A percentile compares a stretch with the other conserved stretches of the same genome.
These are phyloP conservation scores for Eremophila alpestris DNA, from an alignment of 2,797 vertebrate species.

Conservation along the genomic window DNA sequence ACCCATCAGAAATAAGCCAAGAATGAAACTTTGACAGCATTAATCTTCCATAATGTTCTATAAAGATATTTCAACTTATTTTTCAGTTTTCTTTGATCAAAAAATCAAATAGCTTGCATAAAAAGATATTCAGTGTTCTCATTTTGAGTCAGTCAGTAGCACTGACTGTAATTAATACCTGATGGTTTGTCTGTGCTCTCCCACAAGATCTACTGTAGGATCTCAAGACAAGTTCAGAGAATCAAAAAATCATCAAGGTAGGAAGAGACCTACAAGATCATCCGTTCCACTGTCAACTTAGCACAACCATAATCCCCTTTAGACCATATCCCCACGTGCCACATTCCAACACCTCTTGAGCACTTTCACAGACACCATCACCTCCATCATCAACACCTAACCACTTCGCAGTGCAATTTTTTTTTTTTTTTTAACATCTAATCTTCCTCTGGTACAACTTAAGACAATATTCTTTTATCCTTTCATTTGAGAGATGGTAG, in stretches of 20 bases:
- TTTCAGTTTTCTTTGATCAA: background rate
- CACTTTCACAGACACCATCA: background rate
- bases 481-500: background rate
- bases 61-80: background rate
- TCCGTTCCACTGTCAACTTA: accelerated
- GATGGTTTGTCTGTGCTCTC: background rate
- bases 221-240: background rate
- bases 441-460: background rate
- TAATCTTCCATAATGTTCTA: background rate
- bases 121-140: background rate
- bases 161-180: background rate
- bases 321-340: background rate
- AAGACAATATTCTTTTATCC: background rate
- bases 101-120: background rate
- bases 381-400: background rate
- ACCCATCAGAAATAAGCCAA: background rate
- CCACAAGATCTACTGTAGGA: background rate
- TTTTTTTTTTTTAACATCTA: background rate
- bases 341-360: background rate
- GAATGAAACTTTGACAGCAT: background rate
- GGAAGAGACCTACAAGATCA: background rate
- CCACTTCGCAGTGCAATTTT: accelerated
- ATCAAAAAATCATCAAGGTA: background rate
- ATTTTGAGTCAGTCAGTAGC: background rate
- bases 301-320: background rate